Conservation (phyloP, 1,140 invertebrate genomes). For the Trinorchestia longiramus region DNA sequence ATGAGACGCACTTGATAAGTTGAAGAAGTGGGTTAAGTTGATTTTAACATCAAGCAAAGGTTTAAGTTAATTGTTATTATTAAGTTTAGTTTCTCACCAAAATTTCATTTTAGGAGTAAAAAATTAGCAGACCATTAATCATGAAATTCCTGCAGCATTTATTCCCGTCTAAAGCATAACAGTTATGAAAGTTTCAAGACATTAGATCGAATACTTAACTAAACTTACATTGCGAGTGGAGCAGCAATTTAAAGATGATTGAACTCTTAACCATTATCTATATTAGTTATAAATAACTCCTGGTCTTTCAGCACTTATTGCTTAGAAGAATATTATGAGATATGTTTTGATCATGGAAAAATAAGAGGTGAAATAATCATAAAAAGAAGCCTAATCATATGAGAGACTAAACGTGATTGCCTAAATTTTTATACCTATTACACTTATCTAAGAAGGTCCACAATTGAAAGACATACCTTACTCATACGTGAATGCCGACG, state of each 20-base stretch:
- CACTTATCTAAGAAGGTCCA: not conserved
- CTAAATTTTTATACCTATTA: not conserved
- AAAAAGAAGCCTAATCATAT: not conserved
- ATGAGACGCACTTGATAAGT: not conserved
- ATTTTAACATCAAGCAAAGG: not conserved
- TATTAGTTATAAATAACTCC: not conserved
- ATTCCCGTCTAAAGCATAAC: not conserved
- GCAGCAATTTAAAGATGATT: not conserved
- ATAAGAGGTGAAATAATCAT: not conserved
- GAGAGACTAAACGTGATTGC: not conserved
- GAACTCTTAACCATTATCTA: slow-evolving; percentile 13
- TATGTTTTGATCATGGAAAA: not conserved
- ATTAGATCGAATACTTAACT: not conserved
- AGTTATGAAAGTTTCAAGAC: not conserved
- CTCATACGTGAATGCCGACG: not conserved
- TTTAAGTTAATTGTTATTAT: not conserved
- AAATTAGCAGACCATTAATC: not conserved
- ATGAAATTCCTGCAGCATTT: not conserved
- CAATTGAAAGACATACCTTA: not conserved
- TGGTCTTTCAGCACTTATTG: not conserved
- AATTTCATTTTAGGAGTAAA: not conserved
- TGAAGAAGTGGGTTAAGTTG: too few relatives aligned
- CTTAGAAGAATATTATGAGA: not conserved
- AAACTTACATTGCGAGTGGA: slow-evolving; percentile 16
- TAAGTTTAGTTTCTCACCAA: not conserved